Conservation (phyloP, 2,113 vertebrate genomes). For the Phaethornis superciliosus region DNA sequence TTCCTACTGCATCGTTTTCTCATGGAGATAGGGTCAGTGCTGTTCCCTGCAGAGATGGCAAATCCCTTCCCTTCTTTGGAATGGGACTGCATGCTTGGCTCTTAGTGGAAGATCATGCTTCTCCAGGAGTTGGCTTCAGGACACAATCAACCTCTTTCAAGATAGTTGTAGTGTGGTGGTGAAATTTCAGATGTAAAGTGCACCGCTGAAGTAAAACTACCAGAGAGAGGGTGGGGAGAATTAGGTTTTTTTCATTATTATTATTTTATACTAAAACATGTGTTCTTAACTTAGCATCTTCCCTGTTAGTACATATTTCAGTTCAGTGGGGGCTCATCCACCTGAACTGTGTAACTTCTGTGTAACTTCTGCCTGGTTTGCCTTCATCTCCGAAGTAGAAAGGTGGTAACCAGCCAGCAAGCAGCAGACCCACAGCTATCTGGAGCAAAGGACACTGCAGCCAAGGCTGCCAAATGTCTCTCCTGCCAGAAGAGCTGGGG, state of each 20-base stretch:
- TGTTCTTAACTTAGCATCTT: neutral
- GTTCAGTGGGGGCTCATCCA: neutral
- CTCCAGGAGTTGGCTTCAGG: neutral
- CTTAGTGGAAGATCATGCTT: neutral
- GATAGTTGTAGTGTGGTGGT: neutral
- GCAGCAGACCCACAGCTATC: fast-evolving
- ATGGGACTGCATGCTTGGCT: neutral
- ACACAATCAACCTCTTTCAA: neutral
- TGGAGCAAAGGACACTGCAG: neutral
- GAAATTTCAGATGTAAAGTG: neutral
- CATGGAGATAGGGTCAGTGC: neutral
- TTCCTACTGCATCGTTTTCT: neutral
- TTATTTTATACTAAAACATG: neutral
- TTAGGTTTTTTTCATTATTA: no score
- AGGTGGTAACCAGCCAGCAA: neutral
- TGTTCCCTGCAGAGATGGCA: neutral
- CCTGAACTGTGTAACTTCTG: fast-evolving
- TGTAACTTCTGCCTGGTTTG: neutral
- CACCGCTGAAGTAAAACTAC: neutral
- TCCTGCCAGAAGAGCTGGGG: neutral
- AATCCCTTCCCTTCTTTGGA: neutral
- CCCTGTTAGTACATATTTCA: neutral
- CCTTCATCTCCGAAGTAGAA: neutral
- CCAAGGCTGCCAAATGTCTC: fast-evolving
- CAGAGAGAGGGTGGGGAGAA: neutral